A percentile compares a stretch with the other conserved stretches of the same genome.
Evolutionary conservation across 2,888 invertebrate genomes (phyloP).

Genomic region (Tipula unca): DNA sequence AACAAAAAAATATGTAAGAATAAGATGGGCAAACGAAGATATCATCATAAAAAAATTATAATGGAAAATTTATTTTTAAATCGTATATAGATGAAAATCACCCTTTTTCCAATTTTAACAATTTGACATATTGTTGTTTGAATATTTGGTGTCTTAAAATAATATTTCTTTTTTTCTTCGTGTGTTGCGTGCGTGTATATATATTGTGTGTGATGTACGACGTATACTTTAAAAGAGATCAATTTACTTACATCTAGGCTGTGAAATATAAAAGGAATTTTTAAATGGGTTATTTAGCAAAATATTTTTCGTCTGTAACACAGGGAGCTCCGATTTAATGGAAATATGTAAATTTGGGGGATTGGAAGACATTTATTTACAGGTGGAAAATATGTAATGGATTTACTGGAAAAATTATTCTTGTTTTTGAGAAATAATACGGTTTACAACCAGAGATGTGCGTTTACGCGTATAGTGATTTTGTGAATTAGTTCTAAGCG

Average conservation of each 20-base stretch:
- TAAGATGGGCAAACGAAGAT: background rate
- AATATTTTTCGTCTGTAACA: background rate
- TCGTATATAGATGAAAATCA: background rate
- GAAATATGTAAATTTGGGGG: background rate
- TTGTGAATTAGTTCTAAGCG: no score
- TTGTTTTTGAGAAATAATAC: no score
- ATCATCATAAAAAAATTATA: background rate
- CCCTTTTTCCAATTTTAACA: conserved; percentile 3
- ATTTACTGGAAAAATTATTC: background rate
- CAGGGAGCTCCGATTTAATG: background rate
- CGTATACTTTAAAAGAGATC: background rate
- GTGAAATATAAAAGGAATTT: background rate
- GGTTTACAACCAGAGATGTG: no score
- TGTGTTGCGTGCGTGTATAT: no score
- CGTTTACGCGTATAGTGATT: no score
- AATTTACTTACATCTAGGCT: background rate
- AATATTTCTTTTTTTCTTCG: background rate
- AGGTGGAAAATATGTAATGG: background rate
- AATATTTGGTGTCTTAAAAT: conserved; percentile 8
- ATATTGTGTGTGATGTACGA: background rate
- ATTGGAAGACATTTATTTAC: background rate
- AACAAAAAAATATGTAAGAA: no score
- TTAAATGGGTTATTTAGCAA: conserved; percentile 8
- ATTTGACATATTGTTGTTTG: conserved; percentile 2
- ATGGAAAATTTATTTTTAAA: conserved; percentile 14